Conservation (phyloP, 2,113 vertebrate genomes). For the Oncorhynchus masou region DNA sequence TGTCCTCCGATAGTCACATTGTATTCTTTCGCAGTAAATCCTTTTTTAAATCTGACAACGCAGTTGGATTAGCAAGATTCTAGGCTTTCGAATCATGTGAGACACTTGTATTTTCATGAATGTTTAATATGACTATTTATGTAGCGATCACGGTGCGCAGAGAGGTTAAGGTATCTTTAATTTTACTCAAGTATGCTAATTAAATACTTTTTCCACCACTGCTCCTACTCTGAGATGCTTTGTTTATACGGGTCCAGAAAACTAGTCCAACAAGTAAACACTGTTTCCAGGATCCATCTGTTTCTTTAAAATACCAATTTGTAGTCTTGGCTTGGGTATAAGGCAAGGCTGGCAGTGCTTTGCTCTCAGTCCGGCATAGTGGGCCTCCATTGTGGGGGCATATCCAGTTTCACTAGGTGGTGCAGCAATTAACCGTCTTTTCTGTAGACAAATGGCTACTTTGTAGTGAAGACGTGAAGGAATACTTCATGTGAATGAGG, state of each 20-base stretch:
- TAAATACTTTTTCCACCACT: too few species aligned
- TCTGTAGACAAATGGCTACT: not conserved
- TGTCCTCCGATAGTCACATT: too few species aligned
- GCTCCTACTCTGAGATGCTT: too few species aligned
- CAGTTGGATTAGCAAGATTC: too few species aligned
- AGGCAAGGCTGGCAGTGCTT: constrained; percentile 55
- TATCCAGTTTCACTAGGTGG: constrained; percentile 16
- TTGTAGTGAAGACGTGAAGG: not conserved
- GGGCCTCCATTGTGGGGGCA: constrained; percentile 17
- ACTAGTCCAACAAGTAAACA: constrained; percentile 37
- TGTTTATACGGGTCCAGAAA: constrained; percentile 19
- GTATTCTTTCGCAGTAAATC: too few species aligned
- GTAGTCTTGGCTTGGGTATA: constrained; percentile 65
- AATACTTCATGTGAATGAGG: not conserved
- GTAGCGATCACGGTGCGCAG: too few species aligned
- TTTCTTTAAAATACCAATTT: constrained; percentile 65
- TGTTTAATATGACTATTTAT: too few species aligned
- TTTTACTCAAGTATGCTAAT: too few species aligned
- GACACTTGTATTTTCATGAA: too few species aligned
- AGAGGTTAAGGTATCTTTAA: too few species aligned
- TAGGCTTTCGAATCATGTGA: too few species aligned
- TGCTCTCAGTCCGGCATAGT: constrained; percentile 54
- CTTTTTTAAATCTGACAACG: too few species aligned
- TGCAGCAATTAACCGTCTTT: constrained; percentile 6
- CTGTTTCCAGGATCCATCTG: constrained; percentile 36